phyloP scores from a whole-genome alignment of 2,888 invertebrate species.

The Chrysomela aeneicollis region DNA sequence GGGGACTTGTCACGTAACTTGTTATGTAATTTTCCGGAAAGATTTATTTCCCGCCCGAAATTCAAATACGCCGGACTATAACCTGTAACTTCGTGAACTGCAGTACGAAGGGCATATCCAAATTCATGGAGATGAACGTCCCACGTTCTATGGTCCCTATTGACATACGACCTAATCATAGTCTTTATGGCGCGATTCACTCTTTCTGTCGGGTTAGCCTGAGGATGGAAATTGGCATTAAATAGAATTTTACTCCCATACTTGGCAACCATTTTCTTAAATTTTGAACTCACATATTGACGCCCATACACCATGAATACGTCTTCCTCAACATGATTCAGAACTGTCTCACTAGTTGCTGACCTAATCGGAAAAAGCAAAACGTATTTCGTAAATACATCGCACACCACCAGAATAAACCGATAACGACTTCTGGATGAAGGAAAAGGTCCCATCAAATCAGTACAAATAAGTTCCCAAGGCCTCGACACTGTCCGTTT shows the following conservation, averaged over 20 bases:
- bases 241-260: constrained; percentile 35
- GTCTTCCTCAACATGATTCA: constrained; percentile 25
- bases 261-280: constrained; percentile 24
- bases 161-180: constrained; percentile 36
- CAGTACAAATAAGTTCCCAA: constrained; percentile 27
- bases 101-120: constrained; percentile 42
- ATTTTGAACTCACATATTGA: constrained; percentile 24
- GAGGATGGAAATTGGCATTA: constrained; percentile 48
- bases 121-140: constrained; percentile 43
- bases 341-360: constrained; percentile 17
- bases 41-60: constrained; percentile 35
- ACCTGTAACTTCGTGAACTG: constrained; percentile 43
- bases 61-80: constrained; percentile 41
- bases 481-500: constrained; percentile 13
- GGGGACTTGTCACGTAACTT: background rate
- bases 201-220: constrained; percentile 51
- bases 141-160: constrained; percentile 33
- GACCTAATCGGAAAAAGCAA: constrained; percentile 18
- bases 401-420: constrained; percentile 27
- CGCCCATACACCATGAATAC: constrained; percentile 32
- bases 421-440: constrained; percentile 11
- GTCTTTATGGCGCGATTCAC: constrained; percentile 48
- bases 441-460: constrained; percentile 32
- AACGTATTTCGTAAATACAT: constrained; percentile 27
- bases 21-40: constrained; percentile 21